A percentile compares a stretch with the other conserved stretches of the same genome.
Conservation (phyloP, 2,113 vertebrate species). For the Taxidea taxus region DNA sequence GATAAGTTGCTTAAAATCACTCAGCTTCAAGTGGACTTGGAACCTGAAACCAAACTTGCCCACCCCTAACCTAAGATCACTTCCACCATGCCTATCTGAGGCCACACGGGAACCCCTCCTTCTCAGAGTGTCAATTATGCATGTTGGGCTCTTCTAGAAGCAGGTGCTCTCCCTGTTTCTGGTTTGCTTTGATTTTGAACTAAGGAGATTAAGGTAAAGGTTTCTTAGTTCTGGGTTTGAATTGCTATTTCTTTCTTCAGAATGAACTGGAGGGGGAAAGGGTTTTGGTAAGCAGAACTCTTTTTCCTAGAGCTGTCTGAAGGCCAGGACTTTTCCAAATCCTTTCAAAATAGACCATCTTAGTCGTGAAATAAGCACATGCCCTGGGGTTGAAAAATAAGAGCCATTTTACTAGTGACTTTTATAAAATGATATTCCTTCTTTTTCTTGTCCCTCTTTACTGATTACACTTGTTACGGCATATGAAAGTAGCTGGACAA, state of each 20-base stretch:
- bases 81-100: not conserved
- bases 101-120: not conserved
- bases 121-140: not conserved
- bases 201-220: not conserved
- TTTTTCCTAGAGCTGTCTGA: not conserved
- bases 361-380: constrained; percentile 12
- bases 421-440: not conserved
- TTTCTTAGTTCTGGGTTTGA: not conserved
- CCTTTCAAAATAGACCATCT: not conserved
- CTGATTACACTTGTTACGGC: not conserved
- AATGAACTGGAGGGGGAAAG: not conserved
- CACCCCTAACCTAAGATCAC: not conserved
- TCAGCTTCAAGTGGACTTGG: not conserved
- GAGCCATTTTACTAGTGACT: not conserved
- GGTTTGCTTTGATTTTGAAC: not conserved
- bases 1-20: not conserved
- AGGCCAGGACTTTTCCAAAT: not conserved
- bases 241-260: not conserved
- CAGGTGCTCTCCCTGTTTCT: not conserved
- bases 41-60: not conserved
- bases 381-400: not conserved
- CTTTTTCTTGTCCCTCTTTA: not conserved
- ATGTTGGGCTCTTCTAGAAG: not conserved
- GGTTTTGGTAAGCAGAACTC: not conserved
- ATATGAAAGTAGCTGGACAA: not conserved